Evolutionary conservation across 2,113 vertebrate species (phyloP), one percentile per base, ranked within the genome.

Genomic region (Cololabis saira): DNA sequence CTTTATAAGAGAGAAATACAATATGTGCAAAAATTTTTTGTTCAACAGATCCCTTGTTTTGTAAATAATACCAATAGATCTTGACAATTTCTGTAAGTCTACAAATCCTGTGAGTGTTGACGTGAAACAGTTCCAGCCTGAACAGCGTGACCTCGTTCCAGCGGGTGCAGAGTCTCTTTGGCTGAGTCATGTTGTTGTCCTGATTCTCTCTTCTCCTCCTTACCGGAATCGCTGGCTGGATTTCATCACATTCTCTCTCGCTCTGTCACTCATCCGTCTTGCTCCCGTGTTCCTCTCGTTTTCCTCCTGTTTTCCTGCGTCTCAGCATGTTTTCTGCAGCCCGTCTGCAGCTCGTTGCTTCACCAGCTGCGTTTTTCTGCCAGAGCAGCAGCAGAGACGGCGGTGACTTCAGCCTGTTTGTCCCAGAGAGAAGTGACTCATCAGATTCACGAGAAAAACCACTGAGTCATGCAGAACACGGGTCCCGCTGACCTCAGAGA

Each of bases 101-200:
- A 27, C 24, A 27, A 27, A 27, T 27, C 2, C 24, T 27, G 5
- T 27, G 3, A 2, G 5, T 5, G 24, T 27, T 27, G 24, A 27
- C 24, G 24, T 27, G 24, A 27, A 49, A 5, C 11, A 3, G 11
- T 6, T 15, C 10, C 30, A 17, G 12, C 14, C 5, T 52, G 49
- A 21, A 27, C 24, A 27, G 24, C 24, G 24, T 27, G 24, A 27
- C 24, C 24, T 27, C 24, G 24, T 5, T 27, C 5, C 24, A 27
- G 24, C 5, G 24, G 2, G 24, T 27, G 24, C 5, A 5, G 24
- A 3, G 24, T 27, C 3, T 27, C 3, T 27, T 27, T 27, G 24
- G 73, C 73, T 76, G 72, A 83, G 47, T 83, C 81, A 80, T 59
- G 68, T 12, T 72, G 54, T 76, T 72, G 44, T 63, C 17, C 68